Conservation (phyloP, 2,888 invertebrate species). For the Biston stratarius region DNA sequence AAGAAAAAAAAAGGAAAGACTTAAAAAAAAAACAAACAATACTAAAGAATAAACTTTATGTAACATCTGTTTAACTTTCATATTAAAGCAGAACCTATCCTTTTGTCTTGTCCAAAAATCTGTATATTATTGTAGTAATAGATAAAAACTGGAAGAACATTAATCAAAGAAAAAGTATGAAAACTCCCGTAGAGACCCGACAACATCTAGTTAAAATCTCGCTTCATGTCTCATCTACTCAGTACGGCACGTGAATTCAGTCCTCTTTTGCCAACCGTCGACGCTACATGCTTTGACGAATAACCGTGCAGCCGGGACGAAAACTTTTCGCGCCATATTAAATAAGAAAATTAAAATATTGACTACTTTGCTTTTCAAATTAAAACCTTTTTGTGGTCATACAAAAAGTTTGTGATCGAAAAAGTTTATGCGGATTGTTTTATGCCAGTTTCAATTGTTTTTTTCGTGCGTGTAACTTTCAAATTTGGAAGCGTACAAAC, state of each 20-base stretch:
- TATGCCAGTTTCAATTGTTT: constrained; percentile 6
- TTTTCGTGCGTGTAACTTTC: constrained; percentile 14
- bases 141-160: not conserved
- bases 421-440: constrained; percentile 6
- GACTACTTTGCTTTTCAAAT: constrained; percentile 5
- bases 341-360: not conserved
- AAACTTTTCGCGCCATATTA: constrained; percentile 30
- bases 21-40: not conserved
- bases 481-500: constrained; percentile 5
- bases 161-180: not conserved
- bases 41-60: not conserved
- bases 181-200: not conserved
- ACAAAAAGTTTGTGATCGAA: constrained; percentile 17
- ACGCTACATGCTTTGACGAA: constrained; percentile 21
- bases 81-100: not conserved
- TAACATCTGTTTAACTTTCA: not conserved
- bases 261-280: constrained; percentile 27
- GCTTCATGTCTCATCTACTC: constrained; percentile 1
- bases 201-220: constrained; percentile 6
- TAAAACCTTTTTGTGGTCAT: constrained; percentile 5
- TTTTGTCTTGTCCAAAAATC: not conserved
- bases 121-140: not conserved
- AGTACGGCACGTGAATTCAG: constrained; percentile 15
- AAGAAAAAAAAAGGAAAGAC: too few species aligned
- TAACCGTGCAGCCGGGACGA: constrained; percentile 5